phyloP scores from a whole-genome alignment of 2,797 vertebrate species.

The Poecilia velifera region DNA sequence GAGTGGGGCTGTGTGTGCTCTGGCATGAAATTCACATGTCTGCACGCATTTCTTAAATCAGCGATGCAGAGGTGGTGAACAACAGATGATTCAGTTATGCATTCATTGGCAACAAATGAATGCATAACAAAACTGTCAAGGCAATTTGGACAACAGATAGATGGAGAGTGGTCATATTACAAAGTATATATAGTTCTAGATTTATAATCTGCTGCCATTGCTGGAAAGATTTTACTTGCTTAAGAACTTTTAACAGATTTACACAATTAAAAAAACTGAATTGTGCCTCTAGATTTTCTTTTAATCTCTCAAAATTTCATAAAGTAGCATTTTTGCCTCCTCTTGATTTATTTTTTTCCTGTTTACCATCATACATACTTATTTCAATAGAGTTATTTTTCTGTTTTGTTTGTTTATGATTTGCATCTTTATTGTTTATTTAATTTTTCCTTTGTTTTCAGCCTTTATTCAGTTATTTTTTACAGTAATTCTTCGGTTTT shows the following conservation, averaged over 20 bases:
- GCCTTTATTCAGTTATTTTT: not conserved
- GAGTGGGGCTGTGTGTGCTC: constrained; percentile 21
- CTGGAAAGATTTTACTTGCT: not conserved
- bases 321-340: not conserved
- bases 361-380: too few relatives aligned
- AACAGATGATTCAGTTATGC: constrained; percentile 14
- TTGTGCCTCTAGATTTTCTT: not conserved
- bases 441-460: not conserved
- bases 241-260: not conserved
- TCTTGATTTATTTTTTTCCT: not conserved
- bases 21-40: constrained; percentile 4
- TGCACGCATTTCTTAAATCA: not conserved
- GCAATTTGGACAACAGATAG: not conserved
- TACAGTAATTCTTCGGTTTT: not conserved
- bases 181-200: not conserved
- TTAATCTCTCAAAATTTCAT: not conserved
- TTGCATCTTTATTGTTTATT: not conserved
- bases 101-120: not conserved
- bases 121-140: not conserved
- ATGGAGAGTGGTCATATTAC: not conserved
- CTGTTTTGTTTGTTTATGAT: not conserved
- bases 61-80: not conserved
- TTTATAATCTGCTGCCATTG: not conserved
- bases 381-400: not conserved
- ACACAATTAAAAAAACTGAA: not conserved